phyloP scores from a whole-genome alignment of 2,113 vertebrate species.

The Diadophis punctatus region DNA sequence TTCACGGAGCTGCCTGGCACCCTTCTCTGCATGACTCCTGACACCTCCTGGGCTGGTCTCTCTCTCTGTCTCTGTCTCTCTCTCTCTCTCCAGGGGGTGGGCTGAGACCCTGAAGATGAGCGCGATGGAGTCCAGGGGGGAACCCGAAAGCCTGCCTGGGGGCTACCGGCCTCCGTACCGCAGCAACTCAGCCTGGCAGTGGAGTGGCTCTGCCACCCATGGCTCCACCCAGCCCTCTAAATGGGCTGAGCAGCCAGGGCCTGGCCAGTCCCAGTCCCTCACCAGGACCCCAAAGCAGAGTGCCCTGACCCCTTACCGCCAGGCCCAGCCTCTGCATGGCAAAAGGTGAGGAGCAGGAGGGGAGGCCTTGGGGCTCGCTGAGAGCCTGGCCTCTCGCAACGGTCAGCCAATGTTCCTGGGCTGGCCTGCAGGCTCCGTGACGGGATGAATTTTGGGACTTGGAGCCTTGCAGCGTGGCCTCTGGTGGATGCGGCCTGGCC shows the following conservation, averaged over 20 bases:
- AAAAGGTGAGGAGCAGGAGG: conserved; percentile 80
- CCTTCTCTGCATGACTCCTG: not conserved
- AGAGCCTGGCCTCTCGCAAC: not conserved
- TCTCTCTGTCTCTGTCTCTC: not conserved
- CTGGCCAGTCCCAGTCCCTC: conserved; percentile 57
- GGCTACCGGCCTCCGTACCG: conserved; percentile 79
- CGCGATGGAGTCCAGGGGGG: conserved; percentile 76
- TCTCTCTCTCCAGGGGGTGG: conserved; percentile 77
- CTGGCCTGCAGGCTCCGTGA: fast-evolving
- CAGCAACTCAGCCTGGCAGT: conserved; percentile 75
- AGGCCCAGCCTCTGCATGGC: conserved; percentile 74
- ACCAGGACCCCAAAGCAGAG: conserved; percentile 71
- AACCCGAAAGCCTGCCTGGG: conserved; percentile 71
- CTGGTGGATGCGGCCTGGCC: not conserved
- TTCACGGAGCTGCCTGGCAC: not conserved
- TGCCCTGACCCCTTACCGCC: conserved; percentile 76
- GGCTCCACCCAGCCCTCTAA: conserved; percentile 67
- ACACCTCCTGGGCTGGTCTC: not conserved
- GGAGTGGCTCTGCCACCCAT: conserved; percentile 81
- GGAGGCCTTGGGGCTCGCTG: not conserved
- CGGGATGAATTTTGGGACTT: fast-evolving
- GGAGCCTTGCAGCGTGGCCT: fast-evolving
- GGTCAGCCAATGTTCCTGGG: not conserved
- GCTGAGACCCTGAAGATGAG: conserved; percentile 84
- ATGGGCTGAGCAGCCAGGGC: conserved; percentile 69